These are phyloP conservation scores for Saguinus midas DNA, from an alignment of 2,113 vertebrate species.

Conservation along the genomic window DNA sequence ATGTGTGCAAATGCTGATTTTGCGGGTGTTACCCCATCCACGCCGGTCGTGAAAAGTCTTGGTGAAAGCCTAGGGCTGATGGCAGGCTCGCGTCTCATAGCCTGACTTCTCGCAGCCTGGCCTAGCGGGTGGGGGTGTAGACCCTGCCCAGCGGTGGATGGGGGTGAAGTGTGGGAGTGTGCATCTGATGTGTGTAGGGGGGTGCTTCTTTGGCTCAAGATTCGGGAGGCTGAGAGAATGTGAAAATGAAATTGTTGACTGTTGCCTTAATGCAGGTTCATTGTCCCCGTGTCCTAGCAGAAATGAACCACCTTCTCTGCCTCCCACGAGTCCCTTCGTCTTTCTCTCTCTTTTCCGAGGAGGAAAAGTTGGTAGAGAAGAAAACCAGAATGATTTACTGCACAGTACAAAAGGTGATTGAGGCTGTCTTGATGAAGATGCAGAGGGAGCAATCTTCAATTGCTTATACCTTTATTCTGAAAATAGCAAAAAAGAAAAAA, in stretches of 20 bases:
- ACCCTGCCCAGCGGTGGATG: neutral
- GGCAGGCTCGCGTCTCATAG: neutral
- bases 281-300: slow-evolving; percentile 48
- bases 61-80: slow-evolving; percentile 72
- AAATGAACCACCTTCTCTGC: slow-evolving; percentile 7
- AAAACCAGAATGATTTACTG: neutral
- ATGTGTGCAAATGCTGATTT: slow-evolving; percentile 79
- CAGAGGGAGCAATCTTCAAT: neutral
- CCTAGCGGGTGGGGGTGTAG: too few relatives aligned
- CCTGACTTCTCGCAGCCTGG: neutral
- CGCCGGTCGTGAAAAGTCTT: slow-evolving; percentile 72
- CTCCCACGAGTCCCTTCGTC: neutral
- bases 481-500: neutral
- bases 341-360: neutral
- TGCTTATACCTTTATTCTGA: neutral
- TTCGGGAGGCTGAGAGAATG: neutral
- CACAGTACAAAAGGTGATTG: neutral
- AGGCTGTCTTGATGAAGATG: neutral
- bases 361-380: neutral
- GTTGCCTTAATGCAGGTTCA: slow-evolving; percentile 76
- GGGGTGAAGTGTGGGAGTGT: neutral
- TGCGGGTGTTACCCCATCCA: slow-evolving; percentile 81
- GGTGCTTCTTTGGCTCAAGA: neutral
- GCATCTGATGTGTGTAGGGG: neutral
- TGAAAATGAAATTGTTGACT: slow-evolving; percentile 74